Percentiles rank a stretch among this genome's conserved stretches.
Conservation (phyloP, 2,888 invertebrate genomes). For the Tetheella fluctuosa region DNA sequence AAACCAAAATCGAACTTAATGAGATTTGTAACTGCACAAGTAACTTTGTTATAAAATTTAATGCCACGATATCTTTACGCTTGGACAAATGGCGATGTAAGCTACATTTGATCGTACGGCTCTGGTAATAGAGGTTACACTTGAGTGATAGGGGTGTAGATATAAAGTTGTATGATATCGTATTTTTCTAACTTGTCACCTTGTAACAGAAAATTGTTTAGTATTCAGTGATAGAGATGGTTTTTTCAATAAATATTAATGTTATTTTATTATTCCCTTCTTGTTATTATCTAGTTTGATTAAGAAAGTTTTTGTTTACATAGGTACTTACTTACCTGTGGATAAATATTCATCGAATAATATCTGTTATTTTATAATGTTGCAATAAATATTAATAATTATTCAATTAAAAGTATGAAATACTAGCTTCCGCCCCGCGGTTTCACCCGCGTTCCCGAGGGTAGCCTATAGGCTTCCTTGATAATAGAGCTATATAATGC, state of each 20-base stretch:
- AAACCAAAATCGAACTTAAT: background rate
- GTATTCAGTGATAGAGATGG: constrained; percentile 45
- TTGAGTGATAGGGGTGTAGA: background rate
- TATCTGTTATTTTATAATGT: no score
- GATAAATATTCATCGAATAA: no score
- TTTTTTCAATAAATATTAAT: constrained; percentile 64
- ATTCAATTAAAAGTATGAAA: no score
- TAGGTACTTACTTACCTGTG: background rate
- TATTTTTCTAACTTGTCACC: constrained; percentile 56
- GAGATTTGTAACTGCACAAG: background rate
- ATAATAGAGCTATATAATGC: no score
- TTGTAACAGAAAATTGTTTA: constrained; percentile 52
- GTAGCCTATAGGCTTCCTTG: no score
- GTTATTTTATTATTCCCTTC: constrained; percentile 34
- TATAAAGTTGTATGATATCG: constrained; percentile 24
- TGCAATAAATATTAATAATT: no score
- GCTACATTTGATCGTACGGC: background rate
- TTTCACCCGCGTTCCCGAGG: no score
- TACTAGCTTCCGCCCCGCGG: no score
- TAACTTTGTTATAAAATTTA: background rate
- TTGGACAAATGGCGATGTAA: background rate
- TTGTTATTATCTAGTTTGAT: constrained; percentile 60
- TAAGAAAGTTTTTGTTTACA: constrained; percentile 63
- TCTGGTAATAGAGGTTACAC: constrained; percentile 12
- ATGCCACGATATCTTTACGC: background rate